phyloP scores from a whole-genome alignment of 2,113 vertebrate species.

The Xenus cinereus region DNA sequence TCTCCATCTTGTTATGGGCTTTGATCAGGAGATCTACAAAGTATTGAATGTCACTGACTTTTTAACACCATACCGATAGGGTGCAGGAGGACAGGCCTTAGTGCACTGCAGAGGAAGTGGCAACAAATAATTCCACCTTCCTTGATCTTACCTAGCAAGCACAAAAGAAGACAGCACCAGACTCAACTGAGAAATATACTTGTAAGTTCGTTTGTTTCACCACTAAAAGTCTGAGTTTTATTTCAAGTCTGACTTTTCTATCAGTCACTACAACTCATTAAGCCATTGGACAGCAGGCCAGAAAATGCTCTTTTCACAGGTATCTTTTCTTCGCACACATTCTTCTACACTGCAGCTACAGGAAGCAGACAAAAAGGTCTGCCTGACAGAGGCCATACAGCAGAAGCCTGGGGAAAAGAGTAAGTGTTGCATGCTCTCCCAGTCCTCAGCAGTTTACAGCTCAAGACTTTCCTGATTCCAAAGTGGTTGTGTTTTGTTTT shows the following conservation, averaged over 20 bases:
- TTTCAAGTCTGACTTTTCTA: background rate
- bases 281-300: background rate
- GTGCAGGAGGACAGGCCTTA: too few relatives aligned
- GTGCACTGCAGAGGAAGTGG: background rate
- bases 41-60: background rate
- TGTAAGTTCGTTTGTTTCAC: background rate
- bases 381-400: background rate
- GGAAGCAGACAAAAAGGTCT: background rate
- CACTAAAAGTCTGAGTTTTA: background rate
- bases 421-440: background rate
- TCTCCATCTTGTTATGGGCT: background rate
- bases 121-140: background rate
- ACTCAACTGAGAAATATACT: background rate
- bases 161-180: background rate
- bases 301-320: background rate
- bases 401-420: background rate
- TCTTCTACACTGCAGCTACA: background rate
- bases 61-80: background rate
- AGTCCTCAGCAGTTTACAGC: background rate
- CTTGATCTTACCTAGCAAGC: background rate
- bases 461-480: background rate
- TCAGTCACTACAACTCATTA: background rate
- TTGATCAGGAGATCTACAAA: background rate
- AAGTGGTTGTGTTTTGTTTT: background rate
- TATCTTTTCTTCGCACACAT: background rate